Evolutionary conservation across 2,113 vertebrate species (phyloP), one percentile per base, ranked within the genome.

Genomic region (Perca fluviatilis): DNA sequence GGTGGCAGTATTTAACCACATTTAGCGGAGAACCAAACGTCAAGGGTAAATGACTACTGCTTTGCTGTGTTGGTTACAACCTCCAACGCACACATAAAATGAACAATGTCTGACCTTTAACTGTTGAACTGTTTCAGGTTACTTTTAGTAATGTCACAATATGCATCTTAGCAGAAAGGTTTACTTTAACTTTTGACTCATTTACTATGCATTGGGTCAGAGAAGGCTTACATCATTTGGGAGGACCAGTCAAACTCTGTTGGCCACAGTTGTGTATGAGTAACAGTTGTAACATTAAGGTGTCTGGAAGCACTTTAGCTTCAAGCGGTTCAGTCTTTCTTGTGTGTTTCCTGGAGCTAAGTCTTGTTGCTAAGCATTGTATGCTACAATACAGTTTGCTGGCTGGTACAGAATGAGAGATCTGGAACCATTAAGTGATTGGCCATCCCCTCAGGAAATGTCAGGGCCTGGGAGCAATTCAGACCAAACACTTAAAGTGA

Each of bases 291-390:
- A 66, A 88, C 62, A 68, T 25, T 75, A 2, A 40, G 4, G 30
- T 73, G 68, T 36, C 66, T 90, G 78, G 75, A 86, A 88, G 47
- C 58, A 77, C 60, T 86, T 77, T 71, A 77, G 21, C 30, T 58
- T 80, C 40, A 18, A 51, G 51, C 14, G 0, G 16, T 68, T 82
- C 49, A 46, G 62, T 6, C 8, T 68, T 76, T 73, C 18, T 69
- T 14, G 25, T 68, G 27, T 30, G 61, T 72, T 71, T 73, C 27
- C 46, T 54, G n/a, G 8, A 63, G 83, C 3, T 23, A 3, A 47
- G 8, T 36, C 14, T 14, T 76, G 69, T 84, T 81, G 49, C 73
- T 65, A 43, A 56, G 36, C 36, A 56, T 19, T n/a, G 0, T 30
- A 33, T 46, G 25, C 33, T 63, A n/a, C n/a, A 69, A 63, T 30